Evolutionary conservation across 2,888 invertebrate species (phyloP), one percentile per base, ranked within the genome.

Genomic region (Pristionchus fissidentatus): DNA sequence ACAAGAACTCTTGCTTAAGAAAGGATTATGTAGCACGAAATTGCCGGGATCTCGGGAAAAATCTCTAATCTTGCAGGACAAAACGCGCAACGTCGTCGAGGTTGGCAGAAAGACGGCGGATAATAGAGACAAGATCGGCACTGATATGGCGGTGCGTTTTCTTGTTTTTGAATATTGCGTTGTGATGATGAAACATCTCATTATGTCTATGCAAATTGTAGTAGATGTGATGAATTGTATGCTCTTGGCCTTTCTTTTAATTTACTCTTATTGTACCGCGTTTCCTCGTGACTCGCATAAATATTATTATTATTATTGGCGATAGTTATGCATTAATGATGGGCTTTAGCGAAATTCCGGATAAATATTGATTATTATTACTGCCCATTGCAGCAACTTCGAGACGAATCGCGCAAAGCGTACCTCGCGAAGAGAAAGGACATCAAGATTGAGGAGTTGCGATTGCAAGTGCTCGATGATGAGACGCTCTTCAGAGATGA

Each of bases 381-480:
- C 38, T 19, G 13, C 3, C 49, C 29, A 15, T 49, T 75, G 15
- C 97, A 97, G 0, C 95, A 96, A 91, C 93, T 99, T 38, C 94
- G 99, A 52, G 94, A 97, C 29, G 96, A 97, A 92, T 98, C 98
- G 0, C 95, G 99, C 41, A 94, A 97, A 75, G 96, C 96, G 91
- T 99, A 99, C 93, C 94, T 99, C 89, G 96, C 96, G 92, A 99
- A 98, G 93, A 94, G 99, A 73, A 97, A 97, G 93, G 96, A 96
- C 84, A 98, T 99, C 92, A 99, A 99, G 94, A 95, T 98, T 52
- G 95, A 96, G 15, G 98, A 99, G 93, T 93, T 99, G 80, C 98
- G 98, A 93, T 96, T 95, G 8, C 97, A 97, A 92, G 96, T 99
- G 84, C 94, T 95, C 75, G 99, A 99, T 93, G 99, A 99, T 94